Conservation (phyloP, 2,113 vertebrate species). For the Bettongia penicillata region DNA sequence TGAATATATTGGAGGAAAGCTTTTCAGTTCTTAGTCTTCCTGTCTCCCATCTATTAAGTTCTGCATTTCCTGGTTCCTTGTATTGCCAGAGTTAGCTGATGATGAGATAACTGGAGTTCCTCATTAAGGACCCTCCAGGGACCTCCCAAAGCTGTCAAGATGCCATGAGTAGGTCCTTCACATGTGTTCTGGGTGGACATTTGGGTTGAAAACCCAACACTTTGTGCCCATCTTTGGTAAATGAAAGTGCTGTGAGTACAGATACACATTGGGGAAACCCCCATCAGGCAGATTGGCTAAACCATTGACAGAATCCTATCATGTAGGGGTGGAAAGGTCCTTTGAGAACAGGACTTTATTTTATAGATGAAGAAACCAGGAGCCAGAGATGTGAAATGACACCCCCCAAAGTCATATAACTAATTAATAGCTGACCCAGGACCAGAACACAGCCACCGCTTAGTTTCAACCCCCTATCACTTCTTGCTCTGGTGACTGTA, state of each 20-base stretch:
- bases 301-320: not conserved
- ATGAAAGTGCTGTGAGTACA: not conserved
- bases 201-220: not conserved
- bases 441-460: not conserved
- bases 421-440: not conserved
- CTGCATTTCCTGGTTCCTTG: not conserved
- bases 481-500: not conserved
- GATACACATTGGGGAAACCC: not conserved
- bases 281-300: not conserved
- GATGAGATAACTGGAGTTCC: not conserved
- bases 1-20: constrained; percentile 26
- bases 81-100: not conserved
- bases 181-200: not conserved
- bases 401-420: not conserved
- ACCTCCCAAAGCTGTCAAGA: not conserved
- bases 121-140: not conserved
- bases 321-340: not conserved
- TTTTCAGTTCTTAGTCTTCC: constrained; percentile 8
- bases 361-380: not conserved
- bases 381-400: not conserved
- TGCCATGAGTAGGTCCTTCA: not conserved
- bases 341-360: not conserved
- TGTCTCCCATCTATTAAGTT: not conserved
- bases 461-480: not conserved
- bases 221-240: not conserved